Conservation (phyloP, 1,140 invertebrate species). For the Lamellibrachia luymesi region DNA sequence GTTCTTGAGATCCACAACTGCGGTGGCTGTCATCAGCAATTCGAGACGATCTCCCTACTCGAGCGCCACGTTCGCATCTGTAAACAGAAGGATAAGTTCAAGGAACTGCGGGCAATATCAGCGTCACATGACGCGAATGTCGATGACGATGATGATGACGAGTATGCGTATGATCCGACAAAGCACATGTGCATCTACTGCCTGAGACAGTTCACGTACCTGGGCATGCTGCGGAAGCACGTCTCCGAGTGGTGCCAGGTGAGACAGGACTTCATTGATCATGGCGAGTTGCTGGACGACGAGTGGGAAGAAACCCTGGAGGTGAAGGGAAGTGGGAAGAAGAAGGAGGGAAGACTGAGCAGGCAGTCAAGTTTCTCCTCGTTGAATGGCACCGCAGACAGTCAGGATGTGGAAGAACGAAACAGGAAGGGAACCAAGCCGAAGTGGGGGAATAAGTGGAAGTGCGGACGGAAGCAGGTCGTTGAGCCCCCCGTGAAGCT, state of each 20-base stretch:
- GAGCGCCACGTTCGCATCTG: constrained; percentile 48
- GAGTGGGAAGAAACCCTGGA: constrained; percentile 26
- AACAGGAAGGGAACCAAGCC: neutral
- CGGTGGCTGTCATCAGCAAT: constrained; percentile 43
- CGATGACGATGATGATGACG: constrained; percentile 23
- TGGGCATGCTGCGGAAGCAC: constrained; percentile 27
- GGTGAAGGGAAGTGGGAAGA: neutral
- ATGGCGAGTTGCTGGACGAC: constrained; percentile 23
- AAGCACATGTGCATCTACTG: constrained; percentile 33
- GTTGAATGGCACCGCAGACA: neutral
- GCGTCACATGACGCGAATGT: neutral
- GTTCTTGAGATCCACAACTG: constrained; percentile 46
- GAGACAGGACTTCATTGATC: constrained; percentile 24
- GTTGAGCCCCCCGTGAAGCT: neutral
- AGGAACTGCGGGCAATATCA: constrained; percentile 30
- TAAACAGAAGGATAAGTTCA: constrained; percentile 42
- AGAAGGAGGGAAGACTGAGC: neutral
- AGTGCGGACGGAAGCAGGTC: neutral
- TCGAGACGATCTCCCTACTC: constrained; percentile 43
- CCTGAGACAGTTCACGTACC: constrained; percentile 26
- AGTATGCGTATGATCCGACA: constrained; percentile 28
- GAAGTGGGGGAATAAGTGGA: neutral
- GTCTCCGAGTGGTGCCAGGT: constrained; percentile 23
- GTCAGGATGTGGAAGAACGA: neutral
- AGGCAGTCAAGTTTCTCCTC: constrained; percentile 17